These are phyloP conservation scores for Chiroxiphia lanceolata DNA, from an alignment of 2,797 vertebrate genomes.

Conservation along the genomic window DNA sequence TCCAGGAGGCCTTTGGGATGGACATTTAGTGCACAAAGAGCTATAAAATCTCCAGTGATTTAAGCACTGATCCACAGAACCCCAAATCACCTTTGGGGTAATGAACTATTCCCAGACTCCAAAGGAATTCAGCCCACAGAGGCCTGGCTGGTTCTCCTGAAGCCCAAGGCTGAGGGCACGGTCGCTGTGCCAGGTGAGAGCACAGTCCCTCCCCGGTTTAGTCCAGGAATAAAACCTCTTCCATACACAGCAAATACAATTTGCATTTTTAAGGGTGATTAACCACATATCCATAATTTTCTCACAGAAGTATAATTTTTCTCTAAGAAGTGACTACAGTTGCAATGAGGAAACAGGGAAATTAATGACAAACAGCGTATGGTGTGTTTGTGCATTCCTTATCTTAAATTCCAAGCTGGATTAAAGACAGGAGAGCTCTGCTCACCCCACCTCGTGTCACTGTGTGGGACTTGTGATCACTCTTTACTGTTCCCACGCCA, in stretches of 20 bases:
- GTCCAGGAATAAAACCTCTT: neutral
- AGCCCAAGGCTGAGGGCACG: neutral
- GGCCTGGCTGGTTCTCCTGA: neutral
- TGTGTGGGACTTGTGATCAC: neutral
- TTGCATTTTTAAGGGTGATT: neutral
- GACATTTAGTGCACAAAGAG: neutral
- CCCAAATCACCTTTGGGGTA: neutral
- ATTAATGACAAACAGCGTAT: neutral
- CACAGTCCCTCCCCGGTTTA: rapidly evolving
- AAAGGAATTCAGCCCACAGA: neutral
- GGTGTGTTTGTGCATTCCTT: neutral
- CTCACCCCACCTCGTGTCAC: neutral
- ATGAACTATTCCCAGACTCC: neutral
- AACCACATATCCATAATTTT: neutral
- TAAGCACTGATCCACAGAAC: neutral
- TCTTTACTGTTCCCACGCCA: neutral
- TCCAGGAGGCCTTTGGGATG: neutral
- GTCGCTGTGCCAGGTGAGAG: neutral
- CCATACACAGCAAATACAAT: neutral
- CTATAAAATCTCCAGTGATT: neutral
- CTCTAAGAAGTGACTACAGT: neutral
- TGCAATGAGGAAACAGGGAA: neutral
- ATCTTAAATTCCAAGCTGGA: neutral
- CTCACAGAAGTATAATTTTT: neutral
- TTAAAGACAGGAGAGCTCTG: neutral